These are phyloP conservation scores for Phrynocephalus vlangalii DNA, from an alignment of 2,797 vertebrate genomes.

Conservation along the genomic window DNA sequence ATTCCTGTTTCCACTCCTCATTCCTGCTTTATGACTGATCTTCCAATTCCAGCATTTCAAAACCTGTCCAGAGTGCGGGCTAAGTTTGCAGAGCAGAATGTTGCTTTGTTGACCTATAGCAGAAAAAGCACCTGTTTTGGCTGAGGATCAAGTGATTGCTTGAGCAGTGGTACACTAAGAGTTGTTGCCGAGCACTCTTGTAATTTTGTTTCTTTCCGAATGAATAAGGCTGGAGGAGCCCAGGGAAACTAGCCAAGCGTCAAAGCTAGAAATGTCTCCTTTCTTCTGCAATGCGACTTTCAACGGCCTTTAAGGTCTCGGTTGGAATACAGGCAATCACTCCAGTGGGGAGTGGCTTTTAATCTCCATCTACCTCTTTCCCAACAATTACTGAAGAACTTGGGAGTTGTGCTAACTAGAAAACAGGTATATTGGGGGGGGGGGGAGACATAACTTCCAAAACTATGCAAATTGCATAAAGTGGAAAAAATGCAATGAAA, in stretches of 20 bases:
- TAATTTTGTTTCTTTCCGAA: neutral
- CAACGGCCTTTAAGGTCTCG: fast-evolving
- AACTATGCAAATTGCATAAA: neutral
- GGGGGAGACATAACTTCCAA: no score
- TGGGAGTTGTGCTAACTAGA: neutral
- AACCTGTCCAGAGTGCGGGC: slow-evolving; percentile 41
- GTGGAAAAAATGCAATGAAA: neutral
- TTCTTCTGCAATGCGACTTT: fast-evolving
- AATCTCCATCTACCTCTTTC: neutral
- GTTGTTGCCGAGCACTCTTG: neutral
- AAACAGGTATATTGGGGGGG: neutral
- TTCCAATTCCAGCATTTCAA: slow-evolving; percentile 56
- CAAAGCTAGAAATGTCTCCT: neutral
- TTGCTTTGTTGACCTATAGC: slow-evolving; percentile 30
- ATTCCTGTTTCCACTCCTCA: slow-evolving; percentile 51
- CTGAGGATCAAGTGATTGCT: slow-evolving; percentile 40
- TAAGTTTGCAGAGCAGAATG: neutral
- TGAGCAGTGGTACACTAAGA: neutral
- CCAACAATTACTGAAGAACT: neutral
- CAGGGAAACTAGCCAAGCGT: neutral
- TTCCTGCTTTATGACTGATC: slow-evolving; percentile 58
- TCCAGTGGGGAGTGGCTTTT: neutral
- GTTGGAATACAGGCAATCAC: neutral
- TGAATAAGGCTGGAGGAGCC: neutral
- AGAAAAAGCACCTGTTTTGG: neutral